These are phyloP conservation scores for Oryzias curvinotus DNA, from an alignment of 2,113 vertebrate species.

Conservation along the genomic window DNA sequence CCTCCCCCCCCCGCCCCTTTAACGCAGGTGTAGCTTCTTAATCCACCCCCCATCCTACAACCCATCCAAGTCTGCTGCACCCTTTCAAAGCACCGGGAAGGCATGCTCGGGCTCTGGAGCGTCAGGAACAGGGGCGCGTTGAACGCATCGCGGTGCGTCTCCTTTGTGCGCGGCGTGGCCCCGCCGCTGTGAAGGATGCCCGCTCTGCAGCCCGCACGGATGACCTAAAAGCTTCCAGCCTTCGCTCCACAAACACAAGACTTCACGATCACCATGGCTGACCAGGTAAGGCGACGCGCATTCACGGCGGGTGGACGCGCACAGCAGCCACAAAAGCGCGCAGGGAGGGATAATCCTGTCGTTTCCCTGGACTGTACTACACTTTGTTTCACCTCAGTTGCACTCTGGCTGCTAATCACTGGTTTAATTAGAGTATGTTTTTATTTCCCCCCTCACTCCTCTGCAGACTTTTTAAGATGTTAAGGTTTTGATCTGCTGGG, in stretches of 20 bases:
- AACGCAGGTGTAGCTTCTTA: constrained; percentile 21
- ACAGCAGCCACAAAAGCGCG: constrained; percentile 14
- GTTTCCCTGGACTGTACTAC: neutral
- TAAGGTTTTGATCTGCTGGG: too few relatives aligned
- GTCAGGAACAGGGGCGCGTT: constrained; percentile 24
- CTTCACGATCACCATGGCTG: constrained; percentile 70
- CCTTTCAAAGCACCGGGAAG: constrained; percentile 18
- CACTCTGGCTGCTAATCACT: neutral
- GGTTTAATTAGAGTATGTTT: too few relatives aligned
- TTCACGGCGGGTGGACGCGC: neutral
- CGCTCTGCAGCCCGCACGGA: constrained; percentile 44
- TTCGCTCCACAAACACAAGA: constrained; percentile 48
- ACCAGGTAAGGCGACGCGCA: constrained; percentile 71
- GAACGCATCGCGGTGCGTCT: constrained; percentile 34
- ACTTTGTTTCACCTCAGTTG: constrained; percentile 4
- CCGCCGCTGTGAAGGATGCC: constrained; percentile 41
- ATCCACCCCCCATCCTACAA: constrained; percentile 8
- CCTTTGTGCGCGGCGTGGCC: constrained; percentile 34
- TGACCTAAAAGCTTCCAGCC: constrained; percentile 57
- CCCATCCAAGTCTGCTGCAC: too few relatives aligned
- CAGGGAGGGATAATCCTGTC: neutral
- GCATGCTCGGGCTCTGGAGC: constrained; percentile 28
- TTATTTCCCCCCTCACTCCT: too few relatives aligned
- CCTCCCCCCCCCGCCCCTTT: constrained; percentile 40
- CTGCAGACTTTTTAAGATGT: too few relatives aligned